Evolutionary conservation across 2,888 invertebrate genomes (phyloP), one percentile per base, ranked within the genome.

Genomic region (Pammene fasciana): DNA sequence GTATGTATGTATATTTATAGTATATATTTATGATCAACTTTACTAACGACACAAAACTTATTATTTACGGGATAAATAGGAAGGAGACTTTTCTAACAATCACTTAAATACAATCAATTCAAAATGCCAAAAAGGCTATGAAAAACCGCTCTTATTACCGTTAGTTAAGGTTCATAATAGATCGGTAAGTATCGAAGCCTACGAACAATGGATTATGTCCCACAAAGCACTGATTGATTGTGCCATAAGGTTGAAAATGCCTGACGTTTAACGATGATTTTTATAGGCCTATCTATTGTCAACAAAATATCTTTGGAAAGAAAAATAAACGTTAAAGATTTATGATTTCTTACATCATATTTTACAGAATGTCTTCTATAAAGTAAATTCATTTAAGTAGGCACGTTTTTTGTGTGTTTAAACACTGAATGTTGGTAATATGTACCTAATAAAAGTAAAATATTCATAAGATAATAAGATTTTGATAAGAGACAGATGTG

Each of bases 171-270:
- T 60, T 41, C 7, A 38, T n/a, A 65, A 65, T 70, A 34, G 4
- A n/a, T 5, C 10, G 16, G 36, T 26, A 41, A 48, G 45, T 26
- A 52, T 41, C 5, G n/a, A 18, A 62, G 48, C n/a, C 13, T 34
- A n/a, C 41, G 56, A 57, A 64, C 56, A 68, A 68, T 50, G 34
- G 62, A 6, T 34, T 43, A 52, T 18, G 50, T 68, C 36, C 41
- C 59, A 60, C 65, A 65, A 70, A 43, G 52, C 36, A 11, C 65
- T 70, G 65, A 70, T 70, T 70, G 65, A 70, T 70, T 65, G 54
- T 56, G 11, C 18, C 52, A n/a, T 48, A 26, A 68, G 56, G 62
- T 57, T 64, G 56, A 57, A 64, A 50, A 68, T 57, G 43, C 18
- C 52, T 45, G 10, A 16, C 50, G 50, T 54, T 65, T 64, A 64